A percentile compares a stretch with the other conserved stretches of the same genome.
Conservation (phyloP, 1,140 invertebrate genomes). For the Zaprionus davidi region DNA sequence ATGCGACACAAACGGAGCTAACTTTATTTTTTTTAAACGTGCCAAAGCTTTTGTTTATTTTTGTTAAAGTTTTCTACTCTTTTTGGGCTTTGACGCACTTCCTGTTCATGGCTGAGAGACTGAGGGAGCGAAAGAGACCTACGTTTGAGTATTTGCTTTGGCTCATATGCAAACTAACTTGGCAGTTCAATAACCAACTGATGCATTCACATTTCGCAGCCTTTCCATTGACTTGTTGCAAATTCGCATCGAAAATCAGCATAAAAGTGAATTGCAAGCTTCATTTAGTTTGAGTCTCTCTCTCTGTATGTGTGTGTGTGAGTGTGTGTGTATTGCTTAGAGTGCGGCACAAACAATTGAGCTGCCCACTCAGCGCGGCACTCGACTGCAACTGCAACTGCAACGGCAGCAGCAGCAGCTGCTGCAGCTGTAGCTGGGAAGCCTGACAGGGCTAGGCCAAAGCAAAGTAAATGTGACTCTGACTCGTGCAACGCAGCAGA, state of each 20-base stretch:
- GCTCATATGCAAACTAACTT: slow-evolving; percentile 22
- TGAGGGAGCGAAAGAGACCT: not conserved
- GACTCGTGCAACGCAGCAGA: slow-evolving; percentile 20
- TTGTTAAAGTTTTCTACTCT: not conserved
- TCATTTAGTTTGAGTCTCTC: slow-evolving; percentile 41
- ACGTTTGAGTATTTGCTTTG: slow-evolving; percentile 37
- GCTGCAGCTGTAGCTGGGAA: slow-evolving; percentile 30
- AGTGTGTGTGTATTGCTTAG: slow-evolving; percentile 25
- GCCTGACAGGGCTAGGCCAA: slow-evolving; percentile 69
- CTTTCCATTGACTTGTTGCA: slow-evolving; percentile 44
- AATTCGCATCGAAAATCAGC: slow-evolving; percentile 62
- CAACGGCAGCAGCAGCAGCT: slow-evolving; percentile 26
- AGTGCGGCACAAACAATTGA: slow-evolving; percentile 47
- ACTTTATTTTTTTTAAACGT: slow-evolving; percentile 29
- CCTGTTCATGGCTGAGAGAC: slow-evolving; percentile 50
- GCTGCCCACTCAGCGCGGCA: slow-evolving; percentile 48
- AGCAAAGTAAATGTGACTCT: slow-evolving; percentile 55
- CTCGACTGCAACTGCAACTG: slow-evolving; percentile 53
- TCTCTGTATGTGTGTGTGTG: slow-evolving; percentile 1
- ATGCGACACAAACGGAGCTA: slow-evolving; percentile 41
- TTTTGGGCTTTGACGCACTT: slow-evolving; percentile 43
- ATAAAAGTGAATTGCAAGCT: slow-evolving; percentile 73
- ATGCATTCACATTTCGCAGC: slow-evolving; percentile 60
- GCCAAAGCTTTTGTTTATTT: slow-evolving; percentile 19
- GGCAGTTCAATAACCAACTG: slow-evolving; percentile 73